Base-by-base conservation (phyloP, 1,140 invertebrate species). In the Tetramorium simillimum region DNA sequence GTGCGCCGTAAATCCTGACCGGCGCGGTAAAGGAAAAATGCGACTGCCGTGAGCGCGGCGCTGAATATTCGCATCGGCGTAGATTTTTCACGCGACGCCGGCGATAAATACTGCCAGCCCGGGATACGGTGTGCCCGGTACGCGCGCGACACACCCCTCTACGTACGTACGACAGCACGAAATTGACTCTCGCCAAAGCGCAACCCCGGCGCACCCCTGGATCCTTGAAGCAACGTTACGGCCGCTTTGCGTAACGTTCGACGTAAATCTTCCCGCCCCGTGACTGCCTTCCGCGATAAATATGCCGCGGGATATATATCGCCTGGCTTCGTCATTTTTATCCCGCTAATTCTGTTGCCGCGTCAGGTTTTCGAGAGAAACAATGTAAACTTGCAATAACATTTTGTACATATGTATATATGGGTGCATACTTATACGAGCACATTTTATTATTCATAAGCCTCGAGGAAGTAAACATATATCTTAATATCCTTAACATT, bases 1-100 rank as follows among this genome's bases (percentile, higher is more conserved):
- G 72, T 37, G 49, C 56, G 46, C 53, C 53, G 60, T 77, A 86
- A 86, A 88, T 82, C 58, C 37, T 33, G 14, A 60, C 69, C 33
- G 56, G 56, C 43, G 49, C 33, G 49, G 28, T 6, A 46, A 53
- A 51, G 33, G 85, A 76, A 87, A 88, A 88, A 87, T 85, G 82
- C 62, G 37, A 46, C 3, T 65, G 69, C 58, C 53, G 84, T 43
- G 82, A 63, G 70, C 53, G 46, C n/a, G 0, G 28, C 73, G 46
- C 46, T 60, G 84, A 88, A 88, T 78, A 78, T 82, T 69, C 76
- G 62, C 49, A 72, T 70, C 65, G 65, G 28, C 58, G 69, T 75
- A 62, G 80, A 84, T 84, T 75, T 84, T 84, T 84, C 80, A 84
- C 53, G 69, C 80, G 53, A 14, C 40, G 53, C 53, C 40, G 43